Base-by-base conservation (phyloP, 2,888 invertebrate genomes). In the Drosophila affinis region DNA sequence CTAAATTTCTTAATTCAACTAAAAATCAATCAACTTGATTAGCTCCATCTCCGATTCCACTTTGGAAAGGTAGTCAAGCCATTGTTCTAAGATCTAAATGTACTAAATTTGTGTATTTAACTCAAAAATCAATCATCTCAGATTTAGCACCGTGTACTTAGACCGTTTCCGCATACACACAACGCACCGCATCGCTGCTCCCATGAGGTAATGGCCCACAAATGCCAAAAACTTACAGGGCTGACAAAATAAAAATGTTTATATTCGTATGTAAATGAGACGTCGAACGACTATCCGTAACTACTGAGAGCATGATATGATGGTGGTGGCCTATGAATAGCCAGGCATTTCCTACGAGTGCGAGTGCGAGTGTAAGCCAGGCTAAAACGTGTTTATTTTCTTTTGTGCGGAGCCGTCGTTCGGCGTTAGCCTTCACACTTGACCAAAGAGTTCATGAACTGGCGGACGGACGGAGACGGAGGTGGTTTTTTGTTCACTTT, bases 381-480 rank as follows among this genome's bases (percentile, higher is more conserved):
- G 29, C 52, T 18, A 51, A 57, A 71, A 83, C 81, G 81, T 56
- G 48, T 58, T 57, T 54, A 46, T 54, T 62, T 76, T 18, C 48
- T 48, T 60, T 56, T 72, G 55, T 63, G 61, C 56, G 70, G 62
- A 72, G 9, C 59, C 53, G 76, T 84, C 39, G 39, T 14, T 39
- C 2, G 14, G 39, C 14, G 6, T 79, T 81, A 60, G 78, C 83
- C 83, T 83, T 87, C 83, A 87, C 87, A 83, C 87, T 67, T 87
- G 85, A 71, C 81, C 71, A 65, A 68, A 84, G 76, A 87, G 87
- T 84, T 83, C 85, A 69, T 59, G 82, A 81, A 81, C 79, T 61
- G 65, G 47, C 54, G 76, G 78, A 60, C 49, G 27, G 14, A 39
- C 10, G 34, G 9, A 32, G 32, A 6, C 39, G 39, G 39, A 14